Evolutionary conservation across 1,140 invertebrate species (phyloP), one percentile per base, ranked within the genome.

Genomic region (Drosophila saltans): DNA sequence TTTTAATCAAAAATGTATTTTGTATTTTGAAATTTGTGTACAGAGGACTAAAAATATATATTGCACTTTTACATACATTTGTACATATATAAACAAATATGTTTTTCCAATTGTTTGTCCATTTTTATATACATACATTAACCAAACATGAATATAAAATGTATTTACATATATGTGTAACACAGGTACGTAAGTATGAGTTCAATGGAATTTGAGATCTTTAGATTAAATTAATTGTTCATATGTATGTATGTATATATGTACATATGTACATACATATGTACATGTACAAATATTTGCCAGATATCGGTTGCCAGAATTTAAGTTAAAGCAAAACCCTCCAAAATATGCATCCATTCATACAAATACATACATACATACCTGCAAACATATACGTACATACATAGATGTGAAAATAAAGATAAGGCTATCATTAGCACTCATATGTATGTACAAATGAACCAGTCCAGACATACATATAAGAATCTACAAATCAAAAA

Each of bases 401-500:
- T 26, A 52, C 45, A 52, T 52, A 52, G 21, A 21, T 21, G 45
- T 21, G 21, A 48, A 48, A 48, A 21, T 7, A 48, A 48, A 48
- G 45, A 48, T 48, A 48, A 48, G 45, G 45, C 45, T 24, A 48
- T 48, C 45, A 21, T 48, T 24, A 48, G 24, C 45, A 48, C 16
- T 48, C 33, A 58, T 21, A 39, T 39, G n/a, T 58, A 58, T 40
- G 24, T 30, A 11, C 30, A 40, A 16, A 24, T 59, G 28, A 30
- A 30, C 28, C 2, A 30, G 28, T 30, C 0, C 3, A 11, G 39
- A 59, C 33, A 24, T 59, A 39, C 21, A 39, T 39, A 41, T 30
- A 33, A 60, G 24, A 68, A 56, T 72, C 48, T 72, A 62, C 39
- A 78, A 59, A 69, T 57, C 58, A 52, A 72, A 81, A 81, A 81